These are phyloP conservation scores for Meandrusa payeni DNA, from an alignment of 2,888 invertebrate species.

Conservation along the genomic window DNA sequence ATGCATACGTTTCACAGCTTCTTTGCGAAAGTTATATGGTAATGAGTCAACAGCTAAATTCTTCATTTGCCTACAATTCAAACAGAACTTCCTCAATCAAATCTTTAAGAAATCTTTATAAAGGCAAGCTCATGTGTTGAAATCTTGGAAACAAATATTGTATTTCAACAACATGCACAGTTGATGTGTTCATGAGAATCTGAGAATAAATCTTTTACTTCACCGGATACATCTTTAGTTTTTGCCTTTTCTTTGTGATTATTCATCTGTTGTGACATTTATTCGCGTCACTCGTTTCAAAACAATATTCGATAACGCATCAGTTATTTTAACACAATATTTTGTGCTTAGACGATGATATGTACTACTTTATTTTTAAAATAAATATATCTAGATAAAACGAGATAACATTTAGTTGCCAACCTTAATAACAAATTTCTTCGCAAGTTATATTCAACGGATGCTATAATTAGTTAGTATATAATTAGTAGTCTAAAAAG, in stretches of 20 bases:
- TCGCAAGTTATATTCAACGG: too few species aligned
- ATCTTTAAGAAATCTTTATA: constrained; percentile 8
- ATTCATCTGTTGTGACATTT: constrained; percentile 21
- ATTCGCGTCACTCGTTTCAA: constrained; percentile 9
- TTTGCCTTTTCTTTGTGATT: constrained; percentile 21
- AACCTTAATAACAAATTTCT: too few species aligned
- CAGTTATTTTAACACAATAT: neutral
- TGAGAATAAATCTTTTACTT: constrained; percentile 14
- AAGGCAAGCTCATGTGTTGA: neutral
- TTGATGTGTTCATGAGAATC: constrained; percentile 18
- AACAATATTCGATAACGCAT: neutral
- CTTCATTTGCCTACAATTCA: constrained; percentile 8
- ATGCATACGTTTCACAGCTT: constrained; percentile 11
- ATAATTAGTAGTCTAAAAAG: too few species aligned
- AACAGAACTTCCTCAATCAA: constrained; percentile 17
- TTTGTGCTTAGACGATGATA: too few species aligned
- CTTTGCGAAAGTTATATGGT: constrained; percentile 12
- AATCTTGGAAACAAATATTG: constrained; percentile 4
- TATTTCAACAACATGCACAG: constrained; percentile 6
- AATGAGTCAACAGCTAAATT: constrained; percentile 17
- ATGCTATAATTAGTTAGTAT: too few species aligned
- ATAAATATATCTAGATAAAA: too few species aligned
- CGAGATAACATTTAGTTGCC: too few species aligned
- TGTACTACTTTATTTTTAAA: too few species aligned
- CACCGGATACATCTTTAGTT: constrained; percentile 15